Conservation (phyloP, 2,888 invertebrate genomes). For the Deladenus siricidicola region DNA sequence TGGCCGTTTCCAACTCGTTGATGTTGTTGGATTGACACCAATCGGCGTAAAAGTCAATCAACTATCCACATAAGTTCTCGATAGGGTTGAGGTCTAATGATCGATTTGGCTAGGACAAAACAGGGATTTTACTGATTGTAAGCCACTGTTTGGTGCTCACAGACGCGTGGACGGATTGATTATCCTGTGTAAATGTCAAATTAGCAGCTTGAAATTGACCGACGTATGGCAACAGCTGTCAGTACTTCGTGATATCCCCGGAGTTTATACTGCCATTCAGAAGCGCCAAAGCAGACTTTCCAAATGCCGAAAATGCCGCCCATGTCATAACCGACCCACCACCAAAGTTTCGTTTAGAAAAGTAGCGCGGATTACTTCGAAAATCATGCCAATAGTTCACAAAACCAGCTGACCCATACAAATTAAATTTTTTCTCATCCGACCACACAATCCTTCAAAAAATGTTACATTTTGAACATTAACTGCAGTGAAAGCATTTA, state of each 20-base stretch:
- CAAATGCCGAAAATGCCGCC: slow-evolving; percentile 16
- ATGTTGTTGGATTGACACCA: slow-evolving; percentile 5
- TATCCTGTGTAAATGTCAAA: slow-evolving; percentile 23
- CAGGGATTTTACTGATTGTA: too few relatives aligned
- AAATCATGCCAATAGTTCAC: slow-evolving; percentile 31
- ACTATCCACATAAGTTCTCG: slow-evolving; percentile 11
- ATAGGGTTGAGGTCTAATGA: slow-evolving; percentile 15
- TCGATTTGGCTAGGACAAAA: too few relatives aligned
- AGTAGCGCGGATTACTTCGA: slow-evolving; percentile 23
- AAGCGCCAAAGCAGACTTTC: slow-evolving; percentile 7
- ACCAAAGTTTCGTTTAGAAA: slow-evolving; percentile 26
- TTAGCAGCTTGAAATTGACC: not conserved
- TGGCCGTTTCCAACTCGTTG: slow-evolving; percentile 4
- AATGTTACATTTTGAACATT: too few relatives aligned
- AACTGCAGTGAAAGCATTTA: too few relatives aligned
- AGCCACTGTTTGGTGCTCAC: slow-evolving; percentile 16
- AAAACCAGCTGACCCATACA: slow-evolving; percentile 37
- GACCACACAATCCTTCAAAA: slow-evolving; percentile 32
- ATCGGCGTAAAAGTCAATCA: slow-evolving; percentile 12
- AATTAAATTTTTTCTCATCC: slow-evolving; percentile 39
- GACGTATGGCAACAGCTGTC: slow-evolving; percentile 22
- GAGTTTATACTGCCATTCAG: too few relatives aligned
- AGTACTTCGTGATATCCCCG: too few relatives aligned
- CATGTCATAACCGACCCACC: slow-evolving; percentile 39
- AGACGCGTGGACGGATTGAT: slow-evolving; percentile 21